Conservation (phyloP, 2,797 vertebrate species). For the Scyliorhinus canicula region DNA sequence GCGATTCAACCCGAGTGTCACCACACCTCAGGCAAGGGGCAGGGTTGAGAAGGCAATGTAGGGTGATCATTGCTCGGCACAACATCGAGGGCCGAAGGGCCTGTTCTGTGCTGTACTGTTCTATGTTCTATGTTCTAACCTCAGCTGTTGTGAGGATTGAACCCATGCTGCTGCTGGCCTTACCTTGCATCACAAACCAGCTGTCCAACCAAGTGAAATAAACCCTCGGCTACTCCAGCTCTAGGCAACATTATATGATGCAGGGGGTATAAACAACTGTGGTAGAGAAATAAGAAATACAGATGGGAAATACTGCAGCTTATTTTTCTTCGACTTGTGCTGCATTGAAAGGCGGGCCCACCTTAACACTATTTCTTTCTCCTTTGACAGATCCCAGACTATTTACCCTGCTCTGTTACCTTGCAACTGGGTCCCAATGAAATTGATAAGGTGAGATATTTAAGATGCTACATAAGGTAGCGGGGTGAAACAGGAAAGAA, state of each 20-base stretch:
- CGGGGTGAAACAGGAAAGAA: background rate
- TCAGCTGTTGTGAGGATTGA: too few species aligned
- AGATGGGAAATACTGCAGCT: background rate
- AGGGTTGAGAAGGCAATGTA: too few species aligned
- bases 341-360: background rate
- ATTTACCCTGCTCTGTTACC: slow-evolving; percentile 88
- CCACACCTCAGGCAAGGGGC: too few species aligned
- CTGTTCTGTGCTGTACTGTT: too few species aligned
- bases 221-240: background rate
- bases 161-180: too few species aligned
- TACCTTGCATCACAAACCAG: too few species aligned
- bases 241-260: background rate
- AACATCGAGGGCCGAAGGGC: too few species aligned
- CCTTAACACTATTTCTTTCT: background rate
- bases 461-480: background rate
- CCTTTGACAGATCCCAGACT: slow-evolving; percentile 77
- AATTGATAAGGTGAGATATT: slow-evolving; percentile 78
- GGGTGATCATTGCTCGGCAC: too few species aligned
- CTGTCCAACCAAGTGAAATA: too few species aligned
- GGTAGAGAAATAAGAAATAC: background rate
- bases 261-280: background rate
- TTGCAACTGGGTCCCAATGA: slow-evolving; percentile 89
- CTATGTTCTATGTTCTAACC: too few species aligned
- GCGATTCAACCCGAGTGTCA: too few species aligned
- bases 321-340: background rate